Evolutionary conservation across 2,797 vertebrate genomes (phyloP).

Genomic region (Hyperoplus lanceolatus): DNA sequence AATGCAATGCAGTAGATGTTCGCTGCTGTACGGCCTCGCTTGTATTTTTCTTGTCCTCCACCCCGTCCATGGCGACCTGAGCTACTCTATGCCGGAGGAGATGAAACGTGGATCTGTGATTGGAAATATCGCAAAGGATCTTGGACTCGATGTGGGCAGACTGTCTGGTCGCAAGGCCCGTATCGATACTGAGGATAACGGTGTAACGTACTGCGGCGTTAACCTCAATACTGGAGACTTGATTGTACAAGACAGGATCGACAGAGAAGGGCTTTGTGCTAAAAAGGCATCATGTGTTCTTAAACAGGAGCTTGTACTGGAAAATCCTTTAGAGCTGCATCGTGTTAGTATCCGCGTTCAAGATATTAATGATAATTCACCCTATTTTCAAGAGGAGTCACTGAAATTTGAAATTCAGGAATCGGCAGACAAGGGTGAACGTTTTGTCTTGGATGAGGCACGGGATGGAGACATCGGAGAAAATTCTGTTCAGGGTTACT

Average conservation of each 20-base stretch:
- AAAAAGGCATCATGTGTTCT: constrained; percentile 70
- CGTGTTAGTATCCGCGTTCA: constrained; percentile 65
- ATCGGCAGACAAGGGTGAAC: constrained; percentile 38
- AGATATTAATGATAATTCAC: constrained; percentile 84
- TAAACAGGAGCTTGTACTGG: constrained; percentile 69
- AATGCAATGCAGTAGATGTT: constrained; percentile 31
- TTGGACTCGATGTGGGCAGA: too few species aligned
- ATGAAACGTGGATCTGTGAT: constrained; percentile 46
- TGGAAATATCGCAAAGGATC: constrained; percentile 8
- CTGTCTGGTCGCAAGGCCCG: too few species aligned
- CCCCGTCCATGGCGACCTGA: constrained; percentile 34
- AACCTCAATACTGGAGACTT: constrained; percentile 66
- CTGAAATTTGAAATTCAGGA: constrained; percentile 68
- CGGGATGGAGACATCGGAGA: constrained; percentile 55
- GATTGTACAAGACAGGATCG: constrained; percentile 71
- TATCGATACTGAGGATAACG: constrained; percentile 30
- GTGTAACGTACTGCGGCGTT: constrained; percentile 63
- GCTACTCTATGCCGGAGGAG: constrained; percentile 47
- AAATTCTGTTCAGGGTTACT: constrained; percentile 53
- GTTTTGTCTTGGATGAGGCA: constrained; percentile 49
- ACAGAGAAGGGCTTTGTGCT: constrained; percentile 78
- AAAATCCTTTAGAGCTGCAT: constrained; percentile 75
- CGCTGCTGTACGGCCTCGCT: background rate
- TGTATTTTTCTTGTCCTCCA: constrained; percentile 12
- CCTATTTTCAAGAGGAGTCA: constrained; percentile 60